Evolutionary conservation across 92 coral and sea anemone genomes (phyloP).

Genomic region (Paramuricea clavata): DNA sequence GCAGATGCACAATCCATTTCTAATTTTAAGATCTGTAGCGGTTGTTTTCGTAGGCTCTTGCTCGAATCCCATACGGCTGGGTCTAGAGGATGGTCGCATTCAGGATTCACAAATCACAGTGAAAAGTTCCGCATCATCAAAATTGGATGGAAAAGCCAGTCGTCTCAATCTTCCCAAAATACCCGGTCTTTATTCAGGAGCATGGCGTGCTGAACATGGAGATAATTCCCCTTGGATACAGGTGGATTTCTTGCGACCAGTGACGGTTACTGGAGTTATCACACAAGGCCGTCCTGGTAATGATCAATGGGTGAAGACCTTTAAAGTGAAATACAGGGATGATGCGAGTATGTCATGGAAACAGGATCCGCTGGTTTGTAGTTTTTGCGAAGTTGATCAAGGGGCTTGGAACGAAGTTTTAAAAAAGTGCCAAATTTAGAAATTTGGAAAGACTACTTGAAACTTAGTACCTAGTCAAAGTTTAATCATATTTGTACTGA

Average conservation of each 20-base stretch:
- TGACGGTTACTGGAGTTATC: not conserved
- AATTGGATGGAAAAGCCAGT: not conserved
- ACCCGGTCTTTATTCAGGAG: not conserved
- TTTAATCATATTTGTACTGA: too few relatives aligned
- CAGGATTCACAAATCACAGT: not conserved
- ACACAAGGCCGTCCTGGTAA: not conserved
- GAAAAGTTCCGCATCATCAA: not conserved
- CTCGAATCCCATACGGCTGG: not conserved
- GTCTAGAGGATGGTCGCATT: not conserved
- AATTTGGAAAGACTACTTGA: too few relatives aligned
- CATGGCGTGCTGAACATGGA: not conserved
- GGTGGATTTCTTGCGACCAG: not conserved
- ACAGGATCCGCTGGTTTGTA: too few relatives aligned
- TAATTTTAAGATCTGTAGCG: not conserved
- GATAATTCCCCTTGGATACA: not conserved
- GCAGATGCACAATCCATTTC: not conserved
- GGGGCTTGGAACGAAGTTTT: too few relatives aligned
- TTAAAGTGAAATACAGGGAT: not conserved
- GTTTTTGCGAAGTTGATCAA: too few relatives aligned
- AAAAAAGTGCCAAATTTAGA: too few relatives aligned
- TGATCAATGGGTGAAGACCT: not conserved
- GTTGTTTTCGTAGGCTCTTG: not conserved
- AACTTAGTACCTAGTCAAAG: too few relatives aligned
- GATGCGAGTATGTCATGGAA: not conserved
- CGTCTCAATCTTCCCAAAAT: not conserved